A percentile compares a stretch with the other conserved stretches of the same genome.
Evolutionary conservation across 2,888 invertebrate genomes (phyloP).

Genomic region (Macrophya alboannulata): DNA sequence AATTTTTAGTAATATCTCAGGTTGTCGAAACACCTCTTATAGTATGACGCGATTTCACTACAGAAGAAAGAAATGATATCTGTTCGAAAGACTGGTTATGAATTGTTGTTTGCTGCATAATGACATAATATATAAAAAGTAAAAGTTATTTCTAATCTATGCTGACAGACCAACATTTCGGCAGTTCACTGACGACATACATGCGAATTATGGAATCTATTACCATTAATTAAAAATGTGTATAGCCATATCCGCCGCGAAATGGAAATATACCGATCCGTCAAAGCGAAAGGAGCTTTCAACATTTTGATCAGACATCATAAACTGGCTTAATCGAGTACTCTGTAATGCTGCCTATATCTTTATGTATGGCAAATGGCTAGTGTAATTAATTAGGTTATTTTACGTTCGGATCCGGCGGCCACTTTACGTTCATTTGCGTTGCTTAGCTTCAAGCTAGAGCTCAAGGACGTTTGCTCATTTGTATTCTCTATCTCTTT

Average conservation of each 20-base stretch:
- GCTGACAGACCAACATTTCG: background rate
- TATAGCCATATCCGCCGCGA: background rate
- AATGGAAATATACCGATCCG: background rate
- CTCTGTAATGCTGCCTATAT: background rate
- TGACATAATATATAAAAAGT: constrained; percentile 63
- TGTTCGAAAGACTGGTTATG: background rate
- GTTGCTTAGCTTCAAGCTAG: too few species aligned
- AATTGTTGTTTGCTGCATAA: constrained; percentile 13
- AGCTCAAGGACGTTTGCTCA: constrained; percentile 56
- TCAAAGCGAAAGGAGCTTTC: background rate
- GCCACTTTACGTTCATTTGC: background rate
- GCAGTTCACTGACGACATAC: background rate
- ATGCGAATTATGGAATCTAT: background rate
- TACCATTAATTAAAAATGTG: background rate
- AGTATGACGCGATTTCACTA: background rate
- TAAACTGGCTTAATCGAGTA: background rate
- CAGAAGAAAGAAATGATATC: background rate
- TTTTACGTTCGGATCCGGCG: background rate
- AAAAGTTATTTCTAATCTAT: constrained; percentile 62
- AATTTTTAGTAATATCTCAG: background rate
- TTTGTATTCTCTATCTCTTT: constrained; percentile 46
- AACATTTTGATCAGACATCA: background rate
- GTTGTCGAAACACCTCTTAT: background rate
- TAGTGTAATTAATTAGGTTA: background rate
- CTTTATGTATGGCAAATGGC: background rate